A percentile compares a stretch with the other conserved stretches of the same genome.
Evolutionary conservation across 2,797 vertebrate species (phyloP).

Genomic region (Myripristis jacobus): DNA sequence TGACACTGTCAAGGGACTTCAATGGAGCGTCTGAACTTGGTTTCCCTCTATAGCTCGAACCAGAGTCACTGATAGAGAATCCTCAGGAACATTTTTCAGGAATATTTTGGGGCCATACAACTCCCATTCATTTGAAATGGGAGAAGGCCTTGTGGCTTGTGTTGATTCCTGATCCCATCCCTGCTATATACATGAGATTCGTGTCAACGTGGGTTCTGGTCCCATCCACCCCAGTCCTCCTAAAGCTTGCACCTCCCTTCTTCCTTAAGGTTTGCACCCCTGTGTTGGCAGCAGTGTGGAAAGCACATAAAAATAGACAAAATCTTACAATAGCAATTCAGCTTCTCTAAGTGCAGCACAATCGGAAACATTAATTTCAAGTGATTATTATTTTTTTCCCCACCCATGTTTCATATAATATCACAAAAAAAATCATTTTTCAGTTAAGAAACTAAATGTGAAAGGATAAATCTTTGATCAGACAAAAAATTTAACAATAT

Average conservation of each 20-base stretch:
- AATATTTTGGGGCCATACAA: conserved; percentile 34
- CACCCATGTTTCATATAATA: conserved; percentile 82
- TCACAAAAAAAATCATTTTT: conserved; percentile 79
- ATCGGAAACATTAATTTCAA: conserved; percentile 88
- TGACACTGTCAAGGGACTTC: conserved; percentile 36
- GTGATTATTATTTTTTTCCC: conserved; percentile 87
- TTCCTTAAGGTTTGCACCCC: conserved; percentile 62
- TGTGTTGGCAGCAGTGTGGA: conserved; percentile 87
- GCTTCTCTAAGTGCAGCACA: conserved; percentile 90
- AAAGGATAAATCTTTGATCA: conserved; percentile 88
- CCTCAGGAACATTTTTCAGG: conserved; percentile 23
- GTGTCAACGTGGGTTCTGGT: conserved; percentile 56
- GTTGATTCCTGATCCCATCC: conserved; percentile 13
- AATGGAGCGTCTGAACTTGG: conserved; percentile 17
- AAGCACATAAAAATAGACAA: conserved; percentile 88
- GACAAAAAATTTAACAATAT: conserved; percentile 83
- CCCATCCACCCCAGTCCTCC: conserved; percentile 58
- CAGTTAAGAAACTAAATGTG: conserved; percentile 88
- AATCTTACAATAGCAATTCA: conserved; percentile 87
- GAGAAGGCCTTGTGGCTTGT: conserved; percentile 10
- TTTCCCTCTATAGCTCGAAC: conserved; percentile 21
- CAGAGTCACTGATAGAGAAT: conserved; percentile 28
- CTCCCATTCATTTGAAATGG: conserved; percentile 1
- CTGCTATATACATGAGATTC: conserved; percentile 5
- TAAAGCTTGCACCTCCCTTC: conserved; percentile 47